Evolutionary conservation across 2,113 vertebrate genomes (phyloP).

Genomic region (Otocyon megalotis): DNA sequence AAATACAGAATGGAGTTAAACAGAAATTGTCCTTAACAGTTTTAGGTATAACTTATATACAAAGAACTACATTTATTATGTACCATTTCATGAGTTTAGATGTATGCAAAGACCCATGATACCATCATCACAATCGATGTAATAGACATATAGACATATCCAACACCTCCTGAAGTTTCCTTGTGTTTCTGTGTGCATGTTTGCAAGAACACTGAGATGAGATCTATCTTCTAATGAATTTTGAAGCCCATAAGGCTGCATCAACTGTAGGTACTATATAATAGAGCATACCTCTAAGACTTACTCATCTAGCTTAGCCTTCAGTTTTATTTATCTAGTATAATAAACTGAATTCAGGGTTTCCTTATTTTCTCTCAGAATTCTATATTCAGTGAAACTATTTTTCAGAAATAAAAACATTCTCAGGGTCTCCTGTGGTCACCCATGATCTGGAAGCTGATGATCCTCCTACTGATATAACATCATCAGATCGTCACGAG

Average conservation of each 20-base stretch:
- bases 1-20: not conserved
- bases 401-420: not conserved
- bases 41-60: not conserved
- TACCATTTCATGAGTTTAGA: not conserved
- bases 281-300: not conserved
- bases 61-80: not conserved
- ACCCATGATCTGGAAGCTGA: not conserved
- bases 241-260: not conserved
- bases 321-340: not conserved
- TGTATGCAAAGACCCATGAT: not conserved
- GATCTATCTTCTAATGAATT: not conserved
- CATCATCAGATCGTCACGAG: not conserved
- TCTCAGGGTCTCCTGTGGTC: not conserved
- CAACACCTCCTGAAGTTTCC: not conserved
- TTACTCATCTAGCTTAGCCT: not conserved
- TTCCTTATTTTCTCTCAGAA: too few relatives aligned
- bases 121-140: not conserved
- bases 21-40: not conserved
- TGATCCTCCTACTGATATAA: not conserved
- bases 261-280: not conserved
- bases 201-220: not conserved
- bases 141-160: not conserved
- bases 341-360: not conserved
- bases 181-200: not conserved
- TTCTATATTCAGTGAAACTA: not conserved